Base-by-base conservation (phyloP, 2,888 invertebrate genomes). In the Cephus pulcher region DNA sequence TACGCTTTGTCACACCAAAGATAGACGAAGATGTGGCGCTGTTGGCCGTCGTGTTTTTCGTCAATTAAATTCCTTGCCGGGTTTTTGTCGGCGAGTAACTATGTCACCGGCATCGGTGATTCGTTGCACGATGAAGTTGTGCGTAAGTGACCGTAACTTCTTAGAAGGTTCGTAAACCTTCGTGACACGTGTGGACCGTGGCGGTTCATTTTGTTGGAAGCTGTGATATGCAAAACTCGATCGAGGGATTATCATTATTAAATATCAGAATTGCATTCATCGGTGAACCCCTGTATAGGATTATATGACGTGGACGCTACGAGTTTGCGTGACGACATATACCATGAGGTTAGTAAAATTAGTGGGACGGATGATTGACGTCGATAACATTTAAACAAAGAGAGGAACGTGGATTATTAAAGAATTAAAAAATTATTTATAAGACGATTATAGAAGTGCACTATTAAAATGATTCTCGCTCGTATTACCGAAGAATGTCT, bases 21-120 rank as follows among this genome's bases (percentile, higher is more conserved):
- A 74, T 74, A 74, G 74, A 34, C 74, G 74, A 74, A 34, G 30
- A 34, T 15, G 35, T 34, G 34, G 56, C 56, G 23, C 56, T 56
- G 56, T 56, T 56, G 23, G 71, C 71, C 71, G 71, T 71, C 71
- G 32, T 56, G 35, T 78, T 78, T 78, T 78, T 78, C 75, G 69
- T 34, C 78, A 78, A 78, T 78, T 78, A 75, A 78, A 78, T 78
- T 71, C 78, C 78, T 75, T 11, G 70, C 70, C 23, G 33, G 75
- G 75, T 78, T 78, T 75, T 78, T 78, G 78, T 71, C 15, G 30
- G 35, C 75, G 74, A 78, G 32, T n/a, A 12, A 74, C 30, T 35
- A 35, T 34, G 34, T 74, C 74, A 35, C 75, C 73, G 71, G 30
- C 69, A 69, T 78, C 71, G 34, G 35, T 11, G 40, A 78, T 78